Evolutionary conservation across 2,888 invertebrate genomes (phyloP), one percentile per base, ranked within the genome.

Genomic region (Teinopalpus imperialis): DNA sequence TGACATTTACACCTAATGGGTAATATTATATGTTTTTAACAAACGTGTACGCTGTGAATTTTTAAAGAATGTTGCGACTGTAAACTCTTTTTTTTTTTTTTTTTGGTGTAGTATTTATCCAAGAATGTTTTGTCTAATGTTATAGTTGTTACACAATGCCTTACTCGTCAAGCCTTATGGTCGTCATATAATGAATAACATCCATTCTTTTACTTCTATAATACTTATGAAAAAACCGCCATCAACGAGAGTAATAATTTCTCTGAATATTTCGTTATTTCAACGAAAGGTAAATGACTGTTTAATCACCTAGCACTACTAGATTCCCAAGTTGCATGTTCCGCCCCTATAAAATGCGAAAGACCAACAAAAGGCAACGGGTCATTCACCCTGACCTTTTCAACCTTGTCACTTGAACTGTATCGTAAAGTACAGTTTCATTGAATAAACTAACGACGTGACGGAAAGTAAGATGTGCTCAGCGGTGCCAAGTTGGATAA

Each of bases 351-450:
- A 40, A 34, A 27, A 23, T 35, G 30, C 16, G 9, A 46, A 35
- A 46, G 32, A 35, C 48, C 40, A 32, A 44, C 50, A 52, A 42
- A 50, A 37, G 46, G 32, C 46, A 26, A 37, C 43, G 54, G 79
- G 74, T 80, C 77, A 74, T 74, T 75, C 66, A 74, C 77, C 71
- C 70, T 78, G 76, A 81, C 79, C 78, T 78, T 70, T 75, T 66
- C 64, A 78, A 79, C 80, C 74, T 77, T 74, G 74, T 67, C 64
- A 69, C 67, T 66, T 67, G 64, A 61, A 73, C 62, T 60, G 57
- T 57, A 54, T 57, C 61, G 61, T 52, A 51, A 77, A 73, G 72
- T 65, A 69, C 71, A 58, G 66, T 63, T 69, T 66, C 73, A 69
- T 70, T 74, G 68, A 75, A 68, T 65, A 52, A 65, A 59, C 66